phyloP scores from a whole-genome alignment of 2,888 invertebrate species.

The Apamea crenata region DNA sequence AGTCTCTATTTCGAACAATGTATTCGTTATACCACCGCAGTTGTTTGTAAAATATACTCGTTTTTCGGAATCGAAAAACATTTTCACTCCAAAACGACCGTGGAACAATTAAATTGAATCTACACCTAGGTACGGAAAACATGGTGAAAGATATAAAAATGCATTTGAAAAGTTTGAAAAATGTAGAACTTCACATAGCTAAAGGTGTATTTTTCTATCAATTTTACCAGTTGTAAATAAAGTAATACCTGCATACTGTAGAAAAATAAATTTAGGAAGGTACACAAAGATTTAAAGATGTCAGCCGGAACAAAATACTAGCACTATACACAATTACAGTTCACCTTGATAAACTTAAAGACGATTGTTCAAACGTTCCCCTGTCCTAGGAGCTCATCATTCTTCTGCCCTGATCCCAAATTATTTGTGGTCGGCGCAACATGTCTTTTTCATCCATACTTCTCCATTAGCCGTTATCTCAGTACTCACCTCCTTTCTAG shows the following conservation, averaged over 20 bases:
- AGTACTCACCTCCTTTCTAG: no score
- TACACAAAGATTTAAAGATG: neutral
- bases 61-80: neutral
- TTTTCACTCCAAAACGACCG: neutral
- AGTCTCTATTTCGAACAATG: neutral
- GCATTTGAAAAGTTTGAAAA: neutral
- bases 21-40: neutral
- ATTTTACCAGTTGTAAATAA: neutral
- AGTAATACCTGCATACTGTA: neutral
- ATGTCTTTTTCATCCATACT: no score
- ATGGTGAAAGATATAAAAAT: neutral
- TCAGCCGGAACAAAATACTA: neutral
- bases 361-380: neutral
- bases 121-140: neutral
- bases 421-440: no score
- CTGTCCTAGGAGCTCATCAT: neutral
- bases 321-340: neutral
- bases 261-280: neutral
- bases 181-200: neutral
- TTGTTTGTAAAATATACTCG: constrained; percentile 2
- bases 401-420: no score
- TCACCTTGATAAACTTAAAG: neutral
- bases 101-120: neutral
- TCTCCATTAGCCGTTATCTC: no score
- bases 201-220: no score